These are phyloP conservation scores for Euschistus heros DNA, from an alignment of 1,140 invertebrate genomes.

Conservation along the genomic window DNA sequence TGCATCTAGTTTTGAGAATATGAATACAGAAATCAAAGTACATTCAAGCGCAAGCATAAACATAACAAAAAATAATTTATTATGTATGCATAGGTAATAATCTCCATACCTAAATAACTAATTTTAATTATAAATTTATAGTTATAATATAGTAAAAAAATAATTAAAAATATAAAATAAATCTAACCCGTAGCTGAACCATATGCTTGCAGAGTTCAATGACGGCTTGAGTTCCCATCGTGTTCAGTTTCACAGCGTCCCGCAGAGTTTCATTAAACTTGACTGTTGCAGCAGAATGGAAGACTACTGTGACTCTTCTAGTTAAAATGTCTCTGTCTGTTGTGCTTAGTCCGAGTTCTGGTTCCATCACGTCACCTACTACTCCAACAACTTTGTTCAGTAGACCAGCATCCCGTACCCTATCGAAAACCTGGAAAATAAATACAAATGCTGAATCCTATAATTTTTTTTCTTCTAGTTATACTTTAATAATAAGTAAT, in stretches of 20 bases:
- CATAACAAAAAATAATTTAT: no score
- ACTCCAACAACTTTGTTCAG: conserved; percentile 41
- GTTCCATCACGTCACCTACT: conserved; percentile 49
- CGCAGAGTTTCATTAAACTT: conserved; percentile 35
- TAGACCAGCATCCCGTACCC: conserved; percentile 33
- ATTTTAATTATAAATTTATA: no score
- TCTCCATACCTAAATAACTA: no score
- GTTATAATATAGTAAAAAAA: no score
- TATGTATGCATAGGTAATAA: no score
- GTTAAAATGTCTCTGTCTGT: conserved; percentile 37
- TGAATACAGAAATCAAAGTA: no score
- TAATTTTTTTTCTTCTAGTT: neutral
- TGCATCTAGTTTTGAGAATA: no score
- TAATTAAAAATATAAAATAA: neutral
- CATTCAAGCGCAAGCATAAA: no score
- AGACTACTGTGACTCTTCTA: conserved; percentile 55
- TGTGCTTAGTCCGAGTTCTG: conserved; percentile 38
- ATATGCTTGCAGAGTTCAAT: conserved; percentile 36
- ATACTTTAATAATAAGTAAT: no score
- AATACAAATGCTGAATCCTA: neutral
- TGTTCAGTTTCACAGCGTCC: conserved; percentile 34
- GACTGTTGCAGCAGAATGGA: conserved; percentile 58
- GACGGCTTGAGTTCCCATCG: conserved; percentile 33
- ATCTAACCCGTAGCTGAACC: conserved; percentile 35
- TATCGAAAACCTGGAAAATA: conserved; percentile 39